These are phyloP conservation scores for Protobothrops mucrosquamatus DNA, from an alignment of 2,113 vertebrate species.

Conservation along the genomic window DNA sequence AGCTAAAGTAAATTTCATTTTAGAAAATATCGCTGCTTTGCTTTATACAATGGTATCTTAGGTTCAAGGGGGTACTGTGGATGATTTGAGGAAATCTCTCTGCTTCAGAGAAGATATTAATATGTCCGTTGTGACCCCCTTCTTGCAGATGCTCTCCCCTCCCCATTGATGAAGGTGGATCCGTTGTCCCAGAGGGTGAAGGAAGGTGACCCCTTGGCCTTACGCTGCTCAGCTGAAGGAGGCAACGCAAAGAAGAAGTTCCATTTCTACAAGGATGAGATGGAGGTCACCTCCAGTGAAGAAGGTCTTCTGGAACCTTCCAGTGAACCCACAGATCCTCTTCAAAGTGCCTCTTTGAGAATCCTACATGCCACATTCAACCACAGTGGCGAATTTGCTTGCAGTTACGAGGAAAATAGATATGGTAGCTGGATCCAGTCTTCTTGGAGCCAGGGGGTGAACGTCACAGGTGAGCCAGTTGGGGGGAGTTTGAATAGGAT, in stretches of 20 bases:
- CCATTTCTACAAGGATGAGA: conserved; percentile 7
- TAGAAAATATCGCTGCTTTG: too few species aligned
- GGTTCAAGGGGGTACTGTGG: too few species aligned
- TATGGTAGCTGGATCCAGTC: background rate
- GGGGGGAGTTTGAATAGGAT: too few species aligned
- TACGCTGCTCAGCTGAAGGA: background rate
- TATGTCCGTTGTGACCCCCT: too few species aligned
- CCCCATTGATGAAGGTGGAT: too few species aligned
- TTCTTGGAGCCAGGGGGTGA: background rate
- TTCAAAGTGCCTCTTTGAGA: background rate
- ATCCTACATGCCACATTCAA: background rate
- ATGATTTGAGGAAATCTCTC: too few species aligned
- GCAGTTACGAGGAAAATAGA: background rate
- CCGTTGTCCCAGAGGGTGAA: background rate
- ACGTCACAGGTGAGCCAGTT: background rate
- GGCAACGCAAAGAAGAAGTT: background rate
- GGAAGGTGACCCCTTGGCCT: background rate
- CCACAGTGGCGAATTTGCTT: background rate
- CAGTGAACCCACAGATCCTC: background rate
- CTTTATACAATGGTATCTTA: too few species aligned
- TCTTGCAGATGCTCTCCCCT: too few species aligned
- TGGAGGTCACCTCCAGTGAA: background rate
- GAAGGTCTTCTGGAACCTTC: background rate
- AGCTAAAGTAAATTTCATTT: too few species aligned
- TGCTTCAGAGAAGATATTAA: too few species aligned